Conservation (phyloP, 2,797 vertebrate genomes). For the Syndactyla subalaris region DNA sequence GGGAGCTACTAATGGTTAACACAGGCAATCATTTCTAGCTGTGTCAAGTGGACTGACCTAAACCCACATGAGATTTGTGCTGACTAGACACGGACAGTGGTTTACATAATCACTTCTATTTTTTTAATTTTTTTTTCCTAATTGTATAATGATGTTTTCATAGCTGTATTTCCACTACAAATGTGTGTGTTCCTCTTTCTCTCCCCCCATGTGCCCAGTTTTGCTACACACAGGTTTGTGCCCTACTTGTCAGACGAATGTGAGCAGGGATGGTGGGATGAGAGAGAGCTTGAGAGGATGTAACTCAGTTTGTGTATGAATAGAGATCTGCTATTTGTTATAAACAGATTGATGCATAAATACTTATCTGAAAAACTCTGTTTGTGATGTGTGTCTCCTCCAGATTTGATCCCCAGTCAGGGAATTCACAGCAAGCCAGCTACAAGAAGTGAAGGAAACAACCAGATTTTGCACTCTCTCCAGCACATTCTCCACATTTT, state of each 20-base stretch:
- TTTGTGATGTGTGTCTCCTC: background rate
- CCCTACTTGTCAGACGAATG: background rate
- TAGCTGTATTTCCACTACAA: background rate
- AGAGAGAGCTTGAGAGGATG: accelerated
- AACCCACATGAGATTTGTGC: slow-evolving; percentile 12
- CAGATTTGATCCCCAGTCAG: background rate
- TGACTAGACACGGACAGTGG: background rate
- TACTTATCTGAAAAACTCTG: background rate
- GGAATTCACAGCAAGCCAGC: background rate
- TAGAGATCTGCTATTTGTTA: background rate
- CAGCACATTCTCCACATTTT: background rate
- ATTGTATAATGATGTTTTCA: slow-evolving; percentile 8
- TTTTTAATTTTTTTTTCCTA: background rate
- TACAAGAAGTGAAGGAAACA: background rate
- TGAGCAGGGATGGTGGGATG: background rate
- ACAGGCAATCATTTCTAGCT: background rate
- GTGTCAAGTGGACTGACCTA: background rate
- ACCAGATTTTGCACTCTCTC: background rate
- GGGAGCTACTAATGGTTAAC: slow-evolving; percentile 43
- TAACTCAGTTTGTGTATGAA: background rate
- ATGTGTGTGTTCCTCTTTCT: background rate
- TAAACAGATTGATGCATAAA: background rate
- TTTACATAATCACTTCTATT: slow-evolving; percentile 2
- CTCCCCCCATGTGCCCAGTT: background rate
- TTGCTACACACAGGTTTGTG: background rate